Evolutionary conservation across 2,888 invertebrate genomes (phyloP).

Genomic region (Papilio gigon): DNA sequence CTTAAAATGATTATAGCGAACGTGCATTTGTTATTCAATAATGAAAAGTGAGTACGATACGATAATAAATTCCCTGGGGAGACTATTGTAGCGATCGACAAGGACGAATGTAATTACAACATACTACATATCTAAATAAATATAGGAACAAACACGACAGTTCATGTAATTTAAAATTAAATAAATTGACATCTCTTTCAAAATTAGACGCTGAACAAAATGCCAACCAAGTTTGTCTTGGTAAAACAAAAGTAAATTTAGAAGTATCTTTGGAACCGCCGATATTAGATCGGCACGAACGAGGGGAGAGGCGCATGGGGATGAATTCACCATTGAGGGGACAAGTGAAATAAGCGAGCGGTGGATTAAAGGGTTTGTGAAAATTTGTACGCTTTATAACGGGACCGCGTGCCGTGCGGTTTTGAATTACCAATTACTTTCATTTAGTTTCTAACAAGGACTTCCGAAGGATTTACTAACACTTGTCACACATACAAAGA

Average conservation of each 20-base stretch:
- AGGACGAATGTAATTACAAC: background rate
- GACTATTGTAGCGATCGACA: background rate
- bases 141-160: background rate
- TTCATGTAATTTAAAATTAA: background rate
- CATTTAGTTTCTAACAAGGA: conserved; percentile 72
- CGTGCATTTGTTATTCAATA: background rate
- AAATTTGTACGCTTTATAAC: conserved; percentile 79
- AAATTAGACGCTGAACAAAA: conserved; percentile 43
- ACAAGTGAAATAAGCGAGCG: conserved; percentile 80
- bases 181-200: background rate
- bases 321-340: conserved; percentile 72
- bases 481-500: conserved; percentile 29
- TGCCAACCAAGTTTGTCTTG: background rate
- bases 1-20: background rate
- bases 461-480: conserved; percentile 50
- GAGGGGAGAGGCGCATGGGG: conserved; percentile 56
- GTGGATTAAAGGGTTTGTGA: conserved; percentile 79
- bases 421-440: conserved; percentile 81
- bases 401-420: conserved; percentile 66
- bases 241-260: conserved; percentile 43
- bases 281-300: conserved; percentile 70
- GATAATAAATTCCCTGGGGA: background rate
- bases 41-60: background rate
- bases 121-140: background rate
- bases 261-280: conserved; percentile 62